Base-by-base conservation (phyloP, 2,888 invertebrate species). In the Harpalus rubripes region DNA sequence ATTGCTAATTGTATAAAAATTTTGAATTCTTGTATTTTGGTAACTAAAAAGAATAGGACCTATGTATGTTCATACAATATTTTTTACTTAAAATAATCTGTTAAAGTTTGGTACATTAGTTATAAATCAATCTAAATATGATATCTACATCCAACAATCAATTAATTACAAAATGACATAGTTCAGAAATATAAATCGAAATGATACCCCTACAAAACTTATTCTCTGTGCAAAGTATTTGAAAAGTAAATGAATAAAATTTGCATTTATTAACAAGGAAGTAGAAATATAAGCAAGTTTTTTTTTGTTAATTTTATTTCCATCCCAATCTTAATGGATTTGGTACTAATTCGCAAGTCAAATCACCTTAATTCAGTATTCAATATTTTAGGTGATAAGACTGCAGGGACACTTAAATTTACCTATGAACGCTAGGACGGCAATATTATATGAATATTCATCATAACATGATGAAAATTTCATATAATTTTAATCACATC, bases 391-490 rank as follows among this genome's bases (percentile, higher is more conserved):
- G 78, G 41, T 26, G 58, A 78, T 78, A 78, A 78, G 78, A 58
- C 78, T 58, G n/a, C 32, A 32, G 72, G 72, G 72, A 44, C 58
- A 78, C 58, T 78, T 78, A 78, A 78, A 78, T 56, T 58, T 56
- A 56, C 41, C 56, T n/a, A 58, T 78, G 76, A 32, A 56, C 56
- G 32, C 78, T 76, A 56, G 8, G 58, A 1, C 22, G 78, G 58
- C 61, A 81, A 81, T 65, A 32, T 81, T 80, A 26, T 18, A 81
- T 81, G 81, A 81, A 81, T 81, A 81, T 81, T 81, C 81, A 81
- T 63, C 26, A 1, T 61, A 22, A 22, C 44, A 63, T 44, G 81
- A 81, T 81, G 81, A 44, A 81, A 81, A 81, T 81, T 81, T 81
- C 81, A 81, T 81, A 81, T 81, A 81, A 81, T 81, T 65, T 63